Evolutionary conservation across 2,113 vertebrate species (phyloP).

Genomic region (Prolemur simus): DNA sequence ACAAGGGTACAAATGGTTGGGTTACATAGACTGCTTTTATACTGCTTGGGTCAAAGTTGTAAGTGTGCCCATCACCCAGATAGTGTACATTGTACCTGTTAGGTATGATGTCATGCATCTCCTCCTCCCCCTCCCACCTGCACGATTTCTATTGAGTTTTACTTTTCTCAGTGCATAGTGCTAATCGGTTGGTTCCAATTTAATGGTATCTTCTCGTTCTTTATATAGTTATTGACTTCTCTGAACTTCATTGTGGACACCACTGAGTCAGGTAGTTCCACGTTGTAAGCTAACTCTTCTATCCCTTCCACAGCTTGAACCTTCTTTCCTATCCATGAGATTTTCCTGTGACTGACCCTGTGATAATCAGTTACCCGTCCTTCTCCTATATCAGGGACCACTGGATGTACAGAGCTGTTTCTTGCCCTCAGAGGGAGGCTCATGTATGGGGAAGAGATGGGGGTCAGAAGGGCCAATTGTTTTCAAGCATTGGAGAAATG

Average conservation of each 20-base stretch:
- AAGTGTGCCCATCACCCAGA: too few relatives aligned
- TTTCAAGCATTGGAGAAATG: not conserved
- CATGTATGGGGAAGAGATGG: not conserved
- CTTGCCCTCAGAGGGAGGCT: not conserved
- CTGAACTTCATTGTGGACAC: not conserved
- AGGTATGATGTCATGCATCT: too few relatives aligned
- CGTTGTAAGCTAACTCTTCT: not conserved
- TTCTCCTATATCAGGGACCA: too few relatives aligned
- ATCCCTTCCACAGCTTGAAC: not conserved
- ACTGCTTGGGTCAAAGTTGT: too few relatives aligned
- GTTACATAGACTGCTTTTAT: too few relatives aligned
- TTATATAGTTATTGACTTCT: not conserved
- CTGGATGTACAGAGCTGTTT: not conserved
- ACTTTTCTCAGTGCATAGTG: too few relatives aligned
- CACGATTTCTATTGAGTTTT: too few relatives aligned
- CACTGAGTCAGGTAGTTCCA: not conserved
- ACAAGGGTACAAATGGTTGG: too few relatives aligned
- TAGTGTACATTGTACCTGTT: too few relatives aligned
- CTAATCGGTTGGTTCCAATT: too few relatives aligned
- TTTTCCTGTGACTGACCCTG: not conserved
- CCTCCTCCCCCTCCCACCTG: too few relatives aligned
- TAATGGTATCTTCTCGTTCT: not conserved
- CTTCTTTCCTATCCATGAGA: not conserved
- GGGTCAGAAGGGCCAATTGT: not conserved
- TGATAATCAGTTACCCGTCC: fast-evolving